These are phyloP conservation scores for Alethe castanea DNA, from an alignment of 2,113 vertebrate genomes.

Conservation along the genomic window DNA sequence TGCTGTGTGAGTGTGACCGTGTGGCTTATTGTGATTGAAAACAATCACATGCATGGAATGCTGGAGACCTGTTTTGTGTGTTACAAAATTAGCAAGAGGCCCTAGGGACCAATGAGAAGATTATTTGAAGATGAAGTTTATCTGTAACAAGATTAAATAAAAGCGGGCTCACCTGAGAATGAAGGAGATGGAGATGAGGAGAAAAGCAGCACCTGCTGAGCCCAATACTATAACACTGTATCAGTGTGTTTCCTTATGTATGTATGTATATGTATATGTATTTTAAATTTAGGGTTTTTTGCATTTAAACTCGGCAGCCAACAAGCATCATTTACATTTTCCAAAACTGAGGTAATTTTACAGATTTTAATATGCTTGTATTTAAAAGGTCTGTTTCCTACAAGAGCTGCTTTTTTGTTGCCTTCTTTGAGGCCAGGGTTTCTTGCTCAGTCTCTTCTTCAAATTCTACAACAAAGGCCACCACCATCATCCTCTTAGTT, in stretches of 20 bases:
- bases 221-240: not conserved
- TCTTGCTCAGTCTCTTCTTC: not conserved
- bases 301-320: not conserved
- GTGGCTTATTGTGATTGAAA: not conserved
- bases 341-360: not conserved
- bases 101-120: not conserved
- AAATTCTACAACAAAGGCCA: not conserved
- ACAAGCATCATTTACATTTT: not conserved
- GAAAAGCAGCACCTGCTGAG: not conserved
- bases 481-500: not conserved
- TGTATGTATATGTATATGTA: not conserved
- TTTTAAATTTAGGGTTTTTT: not conserved
- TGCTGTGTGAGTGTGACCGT: fast-evolving
- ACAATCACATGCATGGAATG: not conserved
- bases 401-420: not conserved
- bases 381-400: not conserved
- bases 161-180: not conserved
- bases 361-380: not conserved
- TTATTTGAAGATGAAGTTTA: not conserved
- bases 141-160: not conserved
- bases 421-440: not conserved
- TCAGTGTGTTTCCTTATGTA: too few species aligned
- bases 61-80: not conserved
- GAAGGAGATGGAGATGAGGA: not conserved
- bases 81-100: not conserved